phyloP scores from a whole-genome alignment of 64 coral and sea anemone species.

The Pocillopora damicornis region DNA sequence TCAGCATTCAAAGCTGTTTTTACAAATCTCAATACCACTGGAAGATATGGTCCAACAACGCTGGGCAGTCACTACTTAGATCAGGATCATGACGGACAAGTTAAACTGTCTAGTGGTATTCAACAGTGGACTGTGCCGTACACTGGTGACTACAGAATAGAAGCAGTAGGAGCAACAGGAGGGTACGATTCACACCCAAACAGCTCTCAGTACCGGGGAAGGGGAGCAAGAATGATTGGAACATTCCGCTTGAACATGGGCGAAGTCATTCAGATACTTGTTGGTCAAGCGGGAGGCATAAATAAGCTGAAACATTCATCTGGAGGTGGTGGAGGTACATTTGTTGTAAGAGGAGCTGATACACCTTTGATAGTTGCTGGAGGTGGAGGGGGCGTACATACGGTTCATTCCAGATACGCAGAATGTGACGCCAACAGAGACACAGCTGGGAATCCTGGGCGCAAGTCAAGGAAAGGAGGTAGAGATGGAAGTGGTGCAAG shows the following conservation, averaged over 20 bases:
- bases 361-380: conserved; percentile 54
- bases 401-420: neutral
- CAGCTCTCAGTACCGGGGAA: conserved; percentile 32
- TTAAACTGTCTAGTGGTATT: conserved; percentile 49
- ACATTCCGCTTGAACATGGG: conserved; percentile 23
- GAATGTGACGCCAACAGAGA: conserved; percentile 5
- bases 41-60: conserved; percentile 37
- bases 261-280: conserved; percentile 42
- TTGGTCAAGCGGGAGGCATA: conserved; percentile 51
- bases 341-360: conserved; percentile 30
- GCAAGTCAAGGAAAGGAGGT: conserved; percentile 1
- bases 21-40: conserved; percentile 36
- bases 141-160: conserved; percentile 47
- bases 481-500: neutral
- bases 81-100: conserved; percentile 32
- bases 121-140: conserved; percentile 48
- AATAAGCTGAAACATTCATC: neutral
- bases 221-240: conserved; percentile 57
- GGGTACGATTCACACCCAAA: conserved; percentile 22
- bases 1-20: conserved; percentile 25
- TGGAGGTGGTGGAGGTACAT: conserved; percentile 61
- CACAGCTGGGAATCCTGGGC: conserved; percentile 43
- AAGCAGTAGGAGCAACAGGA: conserved; percentile 53
- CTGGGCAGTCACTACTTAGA: conserved; percentile 26
- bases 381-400: conserved; percentile 41